Conservation (phyloP, 2,797 vertebrate species). For the Alauda arvensis region DNA sequence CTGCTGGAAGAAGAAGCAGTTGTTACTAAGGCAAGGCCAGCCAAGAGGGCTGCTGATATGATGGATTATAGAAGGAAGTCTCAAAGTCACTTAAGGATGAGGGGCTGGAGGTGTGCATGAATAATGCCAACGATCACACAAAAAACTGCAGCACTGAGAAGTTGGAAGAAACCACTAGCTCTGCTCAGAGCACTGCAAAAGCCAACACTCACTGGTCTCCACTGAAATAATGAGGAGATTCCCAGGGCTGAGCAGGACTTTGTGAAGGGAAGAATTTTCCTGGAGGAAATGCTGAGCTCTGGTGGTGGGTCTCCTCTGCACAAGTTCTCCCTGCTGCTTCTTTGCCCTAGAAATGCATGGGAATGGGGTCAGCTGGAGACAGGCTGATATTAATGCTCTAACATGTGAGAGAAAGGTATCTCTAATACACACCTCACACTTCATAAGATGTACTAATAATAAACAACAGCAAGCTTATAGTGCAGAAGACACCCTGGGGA, state of each 20-base stretch:
- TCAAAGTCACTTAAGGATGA: not conserved
- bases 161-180: not conserved
- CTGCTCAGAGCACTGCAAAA: not conserved
- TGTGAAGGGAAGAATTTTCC: not conserved
- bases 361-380: not conserved
- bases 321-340: not conserved
- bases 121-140: not conserved
- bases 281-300: not conserved
- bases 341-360: not conserved
- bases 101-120: not conserved
- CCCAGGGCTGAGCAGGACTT: not conserved
- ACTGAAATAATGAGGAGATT: not conserved
- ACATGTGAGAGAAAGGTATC: not conserved
- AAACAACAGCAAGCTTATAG: not conserved
- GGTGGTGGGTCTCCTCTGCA: not conserved
- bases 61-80: not conserved
- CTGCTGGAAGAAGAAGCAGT: not conserved
- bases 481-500: not conserved
- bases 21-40: not conserved
- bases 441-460: not conserved
- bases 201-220: not conserved
- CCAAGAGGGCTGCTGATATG: not conserved
- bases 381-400: not conserved
- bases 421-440: not conserved
- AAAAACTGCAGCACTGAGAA: not conserved